phyloP scores from a whole-genome alignment of 1,140 invertebrate species.

The Carcinoscorpius rotundicauda region DNA sequence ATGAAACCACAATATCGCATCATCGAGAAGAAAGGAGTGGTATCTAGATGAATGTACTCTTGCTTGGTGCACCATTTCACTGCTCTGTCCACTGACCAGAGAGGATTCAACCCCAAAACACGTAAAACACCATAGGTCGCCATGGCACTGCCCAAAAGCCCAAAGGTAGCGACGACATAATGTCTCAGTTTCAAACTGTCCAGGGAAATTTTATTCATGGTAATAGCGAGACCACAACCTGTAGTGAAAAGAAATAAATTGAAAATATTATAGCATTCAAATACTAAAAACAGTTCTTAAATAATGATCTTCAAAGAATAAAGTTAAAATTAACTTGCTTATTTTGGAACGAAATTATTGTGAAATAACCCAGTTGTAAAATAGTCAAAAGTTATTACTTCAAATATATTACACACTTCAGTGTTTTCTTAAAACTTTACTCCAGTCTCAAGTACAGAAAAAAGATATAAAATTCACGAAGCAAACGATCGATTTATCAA shows the following conservation, averaged over 20 bases:
- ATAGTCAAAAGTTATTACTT: too few relatives aligned
- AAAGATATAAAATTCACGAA: too few relatives aligned
- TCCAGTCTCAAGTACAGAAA: too few relatives aligned
- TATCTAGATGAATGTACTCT: slow-evolving; percentile 43
- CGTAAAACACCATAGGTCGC: slow-evolving; percentile 30
- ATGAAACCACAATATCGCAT: slow-evolving; percentile 35
- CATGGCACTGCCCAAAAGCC: slow-evolving; percentile 24
- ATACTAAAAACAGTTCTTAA: too few relatives aligned
- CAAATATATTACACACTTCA: too few relatives aligned
- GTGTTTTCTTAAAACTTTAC: too few relatives aligned
- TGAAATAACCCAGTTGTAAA: too few relatives aligned
- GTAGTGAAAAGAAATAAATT: slow-evolving; percentile 9
- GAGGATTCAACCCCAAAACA: slow-evolving; percentile 36
- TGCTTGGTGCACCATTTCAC: slow-evolving; percentile 45
- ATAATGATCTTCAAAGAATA: too few relatives aligned
- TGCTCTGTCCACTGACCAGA: slow-evolving; percentile 43
- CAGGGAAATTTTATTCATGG: slow-evolving; percentile 25
- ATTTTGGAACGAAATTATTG: too few relatives aligned
- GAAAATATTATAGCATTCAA: too few relatives aligned
- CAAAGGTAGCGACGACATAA: slow-evolving; percentile 23
- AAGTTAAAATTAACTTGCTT: too few relatives aligned
- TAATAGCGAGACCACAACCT: slow-evolving; percentile 29
- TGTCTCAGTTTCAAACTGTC: slow-evolving; percentile 19
- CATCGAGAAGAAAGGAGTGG: slow-evolving; percentile 44
- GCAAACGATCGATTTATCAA: too few relatives aligned